Conservation (phyloP, 2,888 invertebrate genomes). For the Macroteleia sp. region DNA sequence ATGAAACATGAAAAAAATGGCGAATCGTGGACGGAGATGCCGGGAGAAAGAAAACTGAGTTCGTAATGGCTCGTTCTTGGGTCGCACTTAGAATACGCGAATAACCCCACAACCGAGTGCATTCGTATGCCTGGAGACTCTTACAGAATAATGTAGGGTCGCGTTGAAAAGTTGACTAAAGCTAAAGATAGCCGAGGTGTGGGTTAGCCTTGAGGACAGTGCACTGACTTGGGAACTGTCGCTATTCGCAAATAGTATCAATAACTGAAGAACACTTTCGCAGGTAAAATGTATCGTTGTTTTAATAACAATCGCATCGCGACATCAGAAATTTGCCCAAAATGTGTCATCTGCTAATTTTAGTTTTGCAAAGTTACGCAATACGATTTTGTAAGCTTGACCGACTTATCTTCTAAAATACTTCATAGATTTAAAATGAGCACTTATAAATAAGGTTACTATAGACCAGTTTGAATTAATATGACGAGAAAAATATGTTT, state of each 20-base stretch:
- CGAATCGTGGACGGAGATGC: constrained; percentile 39
- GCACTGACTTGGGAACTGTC: constrained; percentile 57
- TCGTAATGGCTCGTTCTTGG: constrained; percentile 52
- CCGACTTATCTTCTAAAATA: too few species aligned
- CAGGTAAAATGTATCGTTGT: too few species aligned
- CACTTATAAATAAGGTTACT: too few species aligned
- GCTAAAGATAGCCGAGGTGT: constrained; percentile 75
- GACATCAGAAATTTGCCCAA: too few species aligned
- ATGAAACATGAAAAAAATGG: constrained; percentile 5
- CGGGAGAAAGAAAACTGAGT: constrained; percentile 47
- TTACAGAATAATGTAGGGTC: constrained; percentile 72
- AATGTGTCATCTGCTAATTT: too few species aligned
- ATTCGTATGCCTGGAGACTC: constrained; percentile 68
- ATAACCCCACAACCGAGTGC: constrained; percentile 66
- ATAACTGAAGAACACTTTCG: too few species aligned
- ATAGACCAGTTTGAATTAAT: too few species aligned
- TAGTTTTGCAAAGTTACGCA: too few species aligned
- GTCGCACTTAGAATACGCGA: constrained; percentile 66
- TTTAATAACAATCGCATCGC: too few species aligned
- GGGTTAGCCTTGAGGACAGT: constrained; percentile 70
- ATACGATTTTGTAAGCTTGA: too few species aligned
- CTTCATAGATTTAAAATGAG: too few species aligned
- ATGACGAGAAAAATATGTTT: too few species aligned
- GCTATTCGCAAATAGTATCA: constrained; percentile 34
- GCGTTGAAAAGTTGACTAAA: constrained; percentile 74